Evolutionary conservation across 92 coral and sea anemone genomes (phyloP), one percentile per base, ranked within the genome.

Genomic region (Porites cylindrica): DNA sequence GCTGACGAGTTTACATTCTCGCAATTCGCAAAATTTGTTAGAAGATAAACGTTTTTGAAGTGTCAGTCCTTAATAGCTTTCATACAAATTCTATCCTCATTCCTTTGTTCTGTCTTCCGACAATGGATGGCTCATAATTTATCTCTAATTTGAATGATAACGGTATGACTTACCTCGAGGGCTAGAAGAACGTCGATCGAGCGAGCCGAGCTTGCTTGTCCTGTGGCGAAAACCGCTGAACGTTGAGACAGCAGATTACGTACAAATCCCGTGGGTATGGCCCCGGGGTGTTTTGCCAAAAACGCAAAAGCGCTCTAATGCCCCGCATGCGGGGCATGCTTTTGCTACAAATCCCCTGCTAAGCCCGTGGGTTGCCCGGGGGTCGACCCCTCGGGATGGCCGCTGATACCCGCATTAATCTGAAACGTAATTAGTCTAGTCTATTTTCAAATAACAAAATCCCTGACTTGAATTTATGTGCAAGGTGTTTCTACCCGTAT

Each of bases 261-360:
- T 80, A 47, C 85, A 80, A 80, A 80, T 66, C 63, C 85, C 85
- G 85, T 80, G 76, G 85, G 72, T 63, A 38, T 63, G 72, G 73
- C 85, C 85, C 85, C 85, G 63, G 85, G 85, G 85, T 70, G 65
- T 80, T 80, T 80, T 80, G 85, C 72, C 85, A 80, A 80, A 79
- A 79, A 79, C 74, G 84, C 84, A 79, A 79, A 80, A 66, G 85
- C 85, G 75, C 76, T 80, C 85, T 80, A 60, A 80, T 80, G 85
- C 85, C 85, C 85, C 71, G 85, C 85, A 75, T 80, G 75, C 74
- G 85, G 85, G 85, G 85, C 85, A 80, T 80, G 85, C 67, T 82
- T 71, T 82, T 82, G 86, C 86, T 71, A 70, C 86, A 82, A 82
- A 82, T 69, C 78, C 86, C 86, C 79, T 71, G 86, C 78, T 52